Evolutionary conservation across 2,797 vertebrate species (phyloP).

Genomic region (Rhinogobio ventralis): DNA sequence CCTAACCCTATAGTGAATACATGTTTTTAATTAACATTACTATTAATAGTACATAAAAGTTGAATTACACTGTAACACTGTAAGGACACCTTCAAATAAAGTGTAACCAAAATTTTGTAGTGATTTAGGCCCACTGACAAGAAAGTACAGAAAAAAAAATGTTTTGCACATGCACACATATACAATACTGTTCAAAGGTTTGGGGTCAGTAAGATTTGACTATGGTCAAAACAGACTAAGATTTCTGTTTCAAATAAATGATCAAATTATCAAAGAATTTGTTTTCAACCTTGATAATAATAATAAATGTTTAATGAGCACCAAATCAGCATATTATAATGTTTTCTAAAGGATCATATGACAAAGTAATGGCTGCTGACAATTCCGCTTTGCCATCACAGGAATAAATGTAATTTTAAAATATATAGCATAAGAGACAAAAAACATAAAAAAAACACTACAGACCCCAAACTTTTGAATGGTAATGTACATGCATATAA

Average conservation of each 20-base stretch:
- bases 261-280: background rate
- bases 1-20: too few species aligned
- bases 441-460: slow-evolving; percentile 24
- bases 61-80: too few species aligned
- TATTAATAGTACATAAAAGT: too few species aligned
- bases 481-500: background rate
- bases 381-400: background rate
- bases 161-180: background rate
- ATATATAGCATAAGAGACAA: background rate
- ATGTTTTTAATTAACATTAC: too few species aligned
- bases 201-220: background rate
- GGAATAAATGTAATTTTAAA: background rate
- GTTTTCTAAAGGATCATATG: background rate
- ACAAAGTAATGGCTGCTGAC: background rate
- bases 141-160: background rate
- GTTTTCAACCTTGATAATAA: background rate
- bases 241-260: background rate
- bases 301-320: background rate
- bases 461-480: background rate
- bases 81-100: too few species aligned
- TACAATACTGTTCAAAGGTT: background rate
- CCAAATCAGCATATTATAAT: background rate
- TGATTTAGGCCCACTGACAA: background rate
- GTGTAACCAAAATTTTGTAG: too few species aligned
- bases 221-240: too few species aligned